These are phyloP conservation scores for Engraulis encrasicolus DNA, from an alignment of 2,113 vertebrate genomes.

Conservation along the genomic window DNA sequence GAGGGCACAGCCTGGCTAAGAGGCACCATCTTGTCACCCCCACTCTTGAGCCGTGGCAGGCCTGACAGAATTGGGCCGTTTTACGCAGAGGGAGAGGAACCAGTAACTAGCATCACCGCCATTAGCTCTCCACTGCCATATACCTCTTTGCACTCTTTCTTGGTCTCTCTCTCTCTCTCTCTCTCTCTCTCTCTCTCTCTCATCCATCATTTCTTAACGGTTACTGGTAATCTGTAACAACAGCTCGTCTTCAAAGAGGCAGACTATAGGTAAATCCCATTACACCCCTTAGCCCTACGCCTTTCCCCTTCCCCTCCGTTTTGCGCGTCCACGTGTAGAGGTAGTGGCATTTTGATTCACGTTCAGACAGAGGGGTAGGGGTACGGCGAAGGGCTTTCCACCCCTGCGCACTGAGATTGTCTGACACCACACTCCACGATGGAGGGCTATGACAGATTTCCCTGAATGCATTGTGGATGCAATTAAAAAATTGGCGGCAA, in stretches of 20 bases:
- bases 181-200: conserved; percentile 12
- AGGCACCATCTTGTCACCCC: conserved; percentile 31
- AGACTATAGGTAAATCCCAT: too few relatives aligned
- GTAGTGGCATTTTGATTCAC: too few relatives aligned
- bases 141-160: not conserved
- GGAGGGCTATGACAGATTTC: too few relatives aligned
- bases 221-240: not conserved
- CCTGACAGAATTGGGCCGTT: conserved; percentile 42
- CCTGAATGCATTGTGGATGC: too few relatives aligned
- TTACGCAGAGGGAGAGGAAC: not conserved
- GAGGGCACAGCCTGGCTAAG: too few relatives aligned
- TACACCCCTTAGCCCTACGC: too few relatives aligned
- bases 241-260: not conserved
- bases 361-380: too few relatives aligned
- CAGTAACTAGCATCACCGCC: not conserved
- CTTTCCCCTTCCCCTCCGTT: too few relatives aligned
- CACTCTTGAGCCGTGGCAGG: conserved; percentile 18
- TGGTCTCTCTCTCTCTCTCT: conserved; percentile 16
- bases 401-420: too few relatives aligned
- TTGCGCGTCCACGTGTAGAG: too few relatives aligned
- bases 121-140: not conserved
- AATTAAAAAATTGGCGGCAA: too few relatives aligned
- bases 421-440: not conserved
- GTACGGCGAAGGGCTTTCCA: too few relatives aligned
- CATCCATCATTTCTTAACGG: conserved; percentile 4